Conservation (phyloP, 1,140 invertebrate species). For the Lordiphosa stackelbergi region DNA sequence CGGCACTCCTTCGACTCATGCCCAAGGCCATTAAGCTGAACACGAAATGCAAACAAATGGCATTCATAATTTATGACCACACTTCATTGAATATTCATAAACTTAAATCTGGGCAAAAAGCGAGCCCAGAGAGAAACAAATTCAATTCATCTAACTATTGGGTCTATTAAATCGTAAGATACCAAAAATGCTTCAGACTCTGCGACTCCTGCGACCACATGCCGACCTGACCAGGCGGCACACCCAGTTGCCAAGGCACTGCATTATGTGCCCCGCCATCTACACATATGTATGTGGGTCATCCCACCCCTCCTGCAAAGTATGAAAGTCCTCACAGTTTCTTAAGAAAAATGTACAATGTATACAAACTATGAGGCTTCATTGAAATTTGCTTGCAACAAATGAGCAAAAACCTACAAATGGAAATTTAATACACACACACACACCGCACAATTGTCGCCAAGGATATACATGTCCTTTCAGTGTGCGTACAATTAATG, state of each 20-base stretch:
- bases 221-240: slow-evolving; percentile 11
- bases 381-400: slow-evolving; percentile 50
- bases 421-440: slow-evolving; percentile 63
- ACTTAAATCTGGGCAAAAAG: slow-evolving; percentile 61
- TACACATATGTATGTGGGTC: slow-evolving; percentile 33
- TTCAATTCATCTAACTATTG: slow-evolving; percentile 73
- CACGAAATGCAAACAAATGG: slow-evolving; percentile 66
- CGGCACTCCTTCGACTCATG: too few species aligned
- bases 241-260: slow-evolving; percentile 52
- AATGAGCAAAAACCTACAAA: slow-evolving; percentile 49
- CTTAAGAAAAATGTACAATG: slow-evolving; percentile 19
- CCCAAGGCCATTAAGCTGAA: slow-evolving; percentile 54
- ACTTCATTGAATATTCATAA: slow-evolving; percentile 76
- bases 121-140: slow-evolving; percentile 28
- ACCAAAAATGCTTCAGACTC: slow-evolving; percentile 12
- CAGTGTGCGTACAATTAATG: slow-evolving; percentile 69
- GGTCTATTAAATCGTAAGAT: slow-evolving; percentile 56
- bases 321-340: slow-evolving; percentile 23
- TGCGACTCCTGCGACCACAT: slow-evolving; percentile 46
- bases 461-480: too few species aligned
- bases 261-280: slow-evolving; percentile 37
- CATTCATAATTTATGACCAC: slow-evolving; percentile 71
- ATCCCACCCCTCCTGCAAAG: slow-evolving; percentile 18
- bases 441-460: slow-evolving; percentile 41
- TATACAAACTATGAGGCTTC: slow-evolving; percentile 51